Conservation (phyloP, 2,797 vertebrate species). For the Sebastes alutus region DNA sequence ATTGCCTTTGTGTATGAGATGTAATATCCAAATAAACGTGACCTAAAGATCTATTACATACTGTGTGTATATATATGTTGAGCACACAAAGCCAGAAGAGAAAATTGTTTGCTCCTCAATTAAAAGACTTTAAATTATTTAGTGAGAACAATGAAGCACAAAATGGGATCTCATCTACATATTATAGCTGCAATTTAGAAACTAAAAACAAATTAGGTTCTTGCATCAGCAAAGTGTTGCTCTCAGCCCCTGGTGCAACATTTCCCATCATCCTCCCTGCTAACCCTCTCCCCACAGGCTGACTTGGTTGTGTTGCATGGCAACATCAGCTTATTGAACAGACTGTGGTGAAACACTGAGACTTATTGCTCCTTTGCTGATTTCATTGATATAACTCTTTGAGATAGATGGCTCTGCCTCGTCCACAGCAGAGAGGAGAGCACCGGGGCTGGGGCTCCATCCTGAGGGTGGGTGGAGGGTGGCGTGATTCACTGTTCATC, state of each 20-base stretch:
- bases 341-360: conserved; percentile 36
- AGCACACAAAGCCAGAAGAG: neutral
- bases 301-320: conserved; percentile 32
- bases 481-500: conserved; percentile 63
- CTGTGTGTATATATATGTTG: neutral
- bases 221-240: neutral
- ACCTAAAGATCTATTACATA: neutral
- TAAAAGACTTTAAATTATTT: conserved; percentile 3
- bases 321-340: conserved; percentile 38
- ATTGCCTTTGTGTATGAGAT: neutral
- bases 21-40: neutral
- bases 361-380: conserved; percentile 40
- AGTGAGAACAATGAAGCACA: neutral
- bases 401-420: conserved; percentile 28
- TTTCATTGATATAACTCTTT: conserved; percentile 42
- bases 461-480: conserved; percentile 16
- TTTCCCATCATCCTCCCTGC: conserved; percentile 30
- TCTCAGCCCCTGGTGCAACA: conserved; percentile 13
- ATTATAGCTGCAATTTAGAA: neutral
- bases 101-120: neutral
- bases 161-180: neutral
- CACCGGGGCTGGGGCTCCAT: neutral
- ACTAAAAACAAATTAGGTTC: neutral
- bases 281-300: neutral
- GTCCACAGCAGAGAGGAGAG: neutral